These are phyloP conservation scores for Capricornis sumatraensis DNA, from an alignment of 2,113 vertebrate species.

Conservation along the genomic window DNA sequence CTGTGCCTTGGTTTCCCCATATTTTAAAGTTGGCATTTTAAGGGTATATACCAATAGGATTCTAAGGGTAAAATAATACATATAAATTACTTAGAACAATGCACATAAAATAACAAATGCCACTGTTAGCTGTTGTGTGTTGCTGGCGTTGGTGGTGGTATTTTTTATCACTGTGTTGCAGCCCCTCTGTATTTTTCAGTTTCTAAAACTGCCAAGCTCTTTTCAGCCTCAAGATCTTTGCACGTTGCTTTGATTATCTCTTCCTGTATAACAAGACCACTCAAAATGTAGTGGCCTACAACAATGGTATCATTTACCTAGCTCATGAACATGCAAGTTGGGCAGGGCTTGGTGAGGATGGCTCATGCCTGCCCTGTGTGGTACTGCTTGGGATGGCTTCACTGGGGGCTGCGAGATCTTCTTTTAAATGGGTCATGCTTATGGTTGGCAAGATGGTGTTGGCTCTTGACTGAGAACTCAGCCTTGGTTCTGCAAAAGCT, in stretches of 20 bases:
- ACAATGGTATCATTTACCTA: not conserved
- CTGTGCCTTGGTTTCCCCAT: not conserved
- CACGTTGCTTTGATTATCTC: not conserved
- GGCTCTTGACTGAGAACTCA: not conserved
- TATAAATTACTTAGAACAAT: not conserved
- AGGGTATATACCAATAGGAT: not conserved
- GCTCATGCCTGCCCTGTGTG: not conserved
- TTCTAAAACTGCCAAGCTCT: conserved; percentile 13
- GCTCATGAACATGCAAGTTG: not conserved
- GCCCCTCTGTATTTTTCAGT: not conserved
- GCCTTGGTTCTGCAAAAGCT: not conserved
- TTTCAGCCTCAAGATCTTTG: not conserved
- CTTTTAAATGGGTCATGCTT: not conserved
- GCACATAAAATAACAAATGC: not conserved
- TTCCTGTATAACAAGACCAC: not conserved
- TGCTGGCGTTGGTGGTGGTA: not conserved
- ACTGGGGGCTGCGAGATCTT: not conserved
- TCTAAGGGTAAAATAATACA: not conserved
- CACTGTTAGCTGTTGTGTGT: not conserved
- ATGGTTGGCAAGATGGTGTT: not conserved
- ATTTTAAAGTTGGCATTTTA: not conserved
- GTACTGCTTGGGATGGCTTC: not conserved
- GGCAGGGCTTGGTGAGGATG: not conserved
- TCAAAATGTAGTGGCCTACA: not conserved
- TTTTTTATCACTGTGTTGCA: conserved; percentile 1